Evolutionary conservation across 2,888 invertebrate genomes (phyloP).

Genomic region (Torymus aiolomorphi): DNA sequence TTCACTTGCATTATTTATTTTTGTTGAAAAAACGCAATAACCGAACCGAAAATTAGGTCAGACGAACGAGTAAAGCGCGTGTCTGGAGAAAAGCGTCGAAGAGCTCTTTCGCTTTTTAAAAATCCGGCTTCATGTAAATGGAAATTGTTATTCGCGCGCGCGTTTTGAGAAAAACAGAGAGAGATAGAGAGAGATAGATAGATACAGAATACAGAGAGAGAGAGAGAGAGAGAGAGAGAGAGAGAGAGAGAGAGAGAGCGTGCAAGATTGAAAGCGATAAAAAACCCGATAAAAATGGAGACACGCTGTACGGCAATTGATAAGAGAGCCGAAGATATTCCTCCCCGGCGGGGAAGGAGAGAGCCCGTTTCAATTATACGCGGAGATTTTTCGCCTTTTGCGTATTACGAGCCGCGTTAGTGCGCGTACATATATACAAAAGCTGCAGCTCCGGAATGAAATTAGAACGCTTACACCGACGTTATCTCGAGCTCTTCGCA

Average conservation of each 20-base stretch:
- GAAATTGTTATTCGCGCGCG: constrained; percentile 35
- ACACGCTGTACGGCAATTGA: neutral
- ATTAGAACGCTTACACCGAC: constrained; percentile 25
- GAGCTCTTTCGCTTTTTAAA: neutral
- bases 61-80: too few relatives aligned
- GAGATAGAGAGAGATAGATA: constrained; percentile 39
- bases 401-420: neutral
- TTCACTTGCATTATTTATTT: too few relatives aligned
- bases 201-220: too few relatives aligned
- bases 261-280: constrained; percentile 10
- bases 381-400: neutral
- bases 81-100: neutral
- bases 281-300: neutral
- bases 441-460: neutral
- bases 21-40: too few relatives aligned
- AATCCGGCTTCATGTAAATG: constrained; percentile 29
- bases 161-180: constrained; percentile 22
- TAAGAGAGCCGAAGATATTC: constrained; percentile 3
- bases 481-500: constrained; percentile 18
- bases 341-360: neutral
- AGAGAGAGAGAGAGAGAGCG: constrained; percentile 11
- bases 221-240: neutral
- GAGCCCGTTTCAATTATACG: constrained; percentile 2
- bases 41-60: too few relatives aligned
- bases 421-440: neutral